A percentile compares a stretch with the other conserved stretches of the same genome.
phyloP scores from a whole-genome alignment of 2,797 vertebrate genomes.

The Merluccius polli region DNA sequence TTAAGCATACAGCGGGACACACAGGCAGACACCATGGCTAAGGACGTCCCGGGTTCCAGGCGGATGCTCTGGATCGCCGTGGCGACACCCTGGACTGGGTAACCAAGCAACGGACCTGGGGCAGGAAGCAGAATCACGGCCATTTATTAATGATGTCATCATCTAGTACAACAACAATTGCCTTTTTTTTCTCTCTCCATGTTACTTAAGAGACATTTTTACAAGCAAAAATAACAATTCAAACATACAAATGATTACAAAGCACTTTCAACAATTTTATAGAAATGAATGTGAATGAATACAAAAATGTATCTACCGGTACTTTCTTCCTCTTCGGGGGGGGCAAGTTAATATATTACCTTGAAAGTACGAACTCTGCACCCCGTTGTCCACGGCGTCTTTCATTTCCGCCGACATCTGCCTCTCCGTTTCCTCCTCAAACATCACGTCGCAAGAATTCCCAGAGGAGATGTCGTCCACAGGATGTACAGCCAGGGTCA shows the following conservation, averaged over 20 bases:
- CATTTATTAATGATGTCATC: not conserved
- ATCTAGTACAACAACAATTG: not conserved
- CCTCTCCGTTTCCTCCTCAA: slow-evolving; percentile 52
- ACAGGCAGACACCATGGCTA: slow-evolving; percentile 90
- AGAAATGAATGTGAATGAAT: not conserved
- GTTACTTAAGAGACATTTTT: no score
- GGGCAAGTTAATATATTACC: slow-evolving; percentile 62
- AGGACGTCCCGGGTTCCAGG: slow-evolving; percentile 81
- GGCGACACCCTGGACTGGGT: slow-evolving; percentile 80
- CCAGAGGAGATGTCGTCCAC: slow-evolving; percentile 28
- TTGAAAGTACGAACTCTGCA: slow-evolving; percentile 81
- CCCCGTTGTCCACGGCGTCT: slow-evolving; percentile 82
- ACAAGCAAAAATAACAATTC: no score
- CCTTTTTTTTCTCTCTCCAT: no score
- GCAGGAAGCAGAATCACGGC: not conserved
- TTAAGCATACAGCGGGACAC: slow-evolving; percentile 88
- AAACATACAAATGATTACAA: no score
- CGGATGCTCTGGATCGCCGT: slow-evolving; percentile 74
- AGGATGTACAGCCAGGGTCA: slow-evolving; percentile 74
- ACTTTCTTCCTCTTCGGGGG: not conserved
- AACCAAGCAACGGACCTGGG: slow-evolving; percentile 88
- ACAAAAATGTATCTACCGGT: no score
- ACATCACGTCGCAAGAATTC: slow-evolving; percentile 56
- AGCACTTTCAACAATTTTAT: not conserved
- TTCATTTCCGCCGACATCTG: slow-evolving; percentile 69